These are phyloP conservation scores for Cavia aperea DNA, from an alignment of 2,113 vertebrate species.

Conservation along the genomic window DNA sequence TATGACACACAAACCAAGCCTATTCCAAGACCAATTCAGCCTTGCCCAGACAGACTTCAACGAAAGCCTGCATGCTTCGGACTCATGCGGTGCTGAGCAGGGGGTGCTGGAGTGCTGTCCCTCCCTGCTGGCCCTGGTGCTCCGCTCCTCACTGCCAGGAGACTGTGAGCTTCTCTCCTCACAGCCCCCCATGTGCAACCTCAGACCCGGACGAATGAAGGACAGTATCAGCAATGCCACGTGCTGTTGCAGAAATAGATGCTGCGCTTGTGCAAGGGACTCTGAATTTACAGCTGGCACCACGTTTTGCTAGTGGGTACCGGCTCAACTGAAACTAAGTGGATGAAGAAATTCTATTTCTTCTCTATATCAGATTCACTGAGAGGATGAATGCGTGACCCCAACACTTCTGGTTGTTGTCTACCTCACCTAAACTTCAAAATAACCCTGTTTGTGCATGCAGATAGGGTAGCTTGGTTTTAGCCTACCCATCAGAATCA, in stretches of 20 bases:
- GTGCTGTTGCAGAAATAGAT: not conserved
- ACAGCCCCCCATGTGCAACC: not conserved
- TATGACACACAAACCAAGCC: rapidly evolving
- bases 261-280: not conserved
- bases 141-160: not conserved
- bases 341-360: not conserved
- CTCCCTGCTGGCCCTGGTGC: too few relatives aligned
- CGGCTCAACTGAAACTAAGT: not conserved
- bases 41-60: not conserved
- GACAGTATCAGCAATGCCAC: not conserved
- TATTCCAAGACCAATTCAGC: not conserved
- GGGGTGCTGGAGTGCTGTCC: rapidly evolving
- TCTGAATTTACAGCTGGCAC: not conserved
- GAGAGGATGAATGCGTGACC: not conserved
- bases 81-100: not conserved
- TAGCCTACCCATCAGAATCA: not conserved
- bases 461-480: not conserved
- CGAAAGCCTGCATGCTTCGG: not conserved
- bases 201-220: not conserved
- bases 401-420: not conserved
- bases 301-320: not conserved
- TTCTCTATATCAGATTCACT: not conserved
- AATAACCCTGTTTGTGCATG: not conserved
- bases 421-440: not conserved
- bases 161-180: not conserved